phyloP scores from a whole-genome alignment of 2,113 vertebrate genomes.

The Plestiodon gilberti region DNA sequence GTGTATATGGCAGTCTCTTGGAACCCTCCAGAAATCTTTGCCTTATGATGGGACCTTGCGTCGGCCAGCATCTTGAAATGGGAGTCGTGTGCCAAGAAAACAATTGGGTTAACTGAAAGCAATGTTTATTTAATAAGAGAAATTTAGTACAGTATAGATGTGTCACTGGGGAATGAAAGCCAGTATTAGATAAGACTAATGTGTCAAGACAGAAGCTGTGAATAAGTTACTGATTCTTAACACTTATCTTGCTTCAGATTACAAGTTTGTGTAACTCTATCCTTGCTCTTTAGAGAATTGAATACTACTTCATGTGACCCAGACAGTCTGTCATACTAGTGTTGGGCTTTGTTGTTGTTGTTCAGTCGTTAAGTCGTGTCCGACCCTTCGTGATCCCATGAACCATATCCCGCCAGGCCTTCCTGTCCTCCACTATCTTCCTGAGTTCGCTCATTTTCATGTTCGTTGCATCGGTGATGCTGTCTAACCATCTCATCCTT shows the following conservation, averaged over 20 bases:
- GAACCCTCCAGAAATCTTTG: background rate
- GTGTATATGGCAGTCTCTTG: background rate
- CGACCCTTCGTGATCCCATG: no score
- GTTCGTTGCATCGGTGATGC: no score
- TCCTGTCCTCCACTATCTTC: no score
- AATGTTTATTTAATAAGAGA: background rate
- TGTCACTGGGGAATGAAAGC: background rate
- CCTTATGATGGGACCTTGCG: background rate
- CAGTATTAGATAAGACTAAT: background rate
- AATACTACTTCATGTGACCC: background rate
- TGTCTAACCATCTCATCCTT: no score
- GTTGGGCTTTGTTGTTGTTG: no score
- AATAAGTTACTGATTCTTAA: background rate
- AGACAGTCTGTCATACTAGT: no score
- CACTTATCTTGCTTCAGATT: background rate
- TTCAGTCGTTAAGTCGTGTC: no score
- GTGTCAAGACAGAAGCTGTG: slow-evolving; percentile 3
- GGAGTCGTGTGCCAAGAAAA: background rate
- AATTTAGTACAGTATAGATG: slow-evolving; percentile 3
- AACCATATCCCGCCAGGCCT: no score
- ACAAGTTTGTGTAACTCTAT: background rate
- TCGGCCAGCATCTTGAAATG: background rate
- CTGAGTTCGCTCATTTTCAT: no score
- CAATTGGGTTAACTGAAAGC: background rate
- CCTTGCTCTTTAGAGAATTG: background rate